Evolutionary conservation across 2,113 vertebrate genomes (phyloP).

Genomic region (Toxotes chatareus): DNA sequence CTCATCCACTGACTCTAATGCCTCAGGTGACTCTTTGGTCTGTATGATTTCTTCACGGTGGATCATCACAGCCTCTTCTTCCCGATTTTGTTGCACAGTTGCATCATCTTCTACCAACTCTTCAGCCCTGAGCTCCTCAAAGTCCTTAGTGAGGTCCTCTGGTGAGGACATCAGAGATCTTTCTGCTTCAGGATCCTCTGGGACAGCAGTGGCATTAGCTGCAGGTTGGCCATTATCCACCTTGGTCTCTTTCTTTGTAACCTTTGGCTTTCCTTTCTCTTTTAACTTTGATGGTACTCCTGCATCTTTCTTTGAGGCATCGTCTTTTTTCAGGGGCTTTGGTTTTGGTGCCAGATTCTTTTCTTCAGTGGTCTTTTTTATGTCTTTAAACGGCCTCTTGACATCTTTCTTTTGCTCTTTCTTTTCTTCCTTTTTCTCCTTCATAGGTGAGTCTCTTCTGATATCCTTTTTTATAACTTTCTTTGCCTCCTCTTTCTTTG

Average conservation of each 20-base stretch:
- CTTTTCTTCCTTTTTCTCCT: constrained; percentile 92
- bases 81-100: constrained; percentile 77
- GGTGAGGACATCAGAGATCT: constrained; percentile 95
- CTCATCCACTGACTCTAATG: constrained; percentile 91
- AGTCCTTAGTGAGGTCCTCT: constrained; percentile 96
- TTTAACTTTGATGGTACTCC: constrained; percentile 86
- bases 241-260: constrained; percentile 89
- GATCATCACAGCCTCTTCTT: constrained; percentile 79
- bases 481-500: constrained; percentile 89
- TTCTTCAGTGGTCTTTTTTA: constrained; percentile 88
- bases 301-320: constrained; percentile 86
- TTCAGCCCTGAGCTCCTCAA: constrained; percentile 92
- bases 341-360: constrained; percentile 89
- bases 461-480: constrained; percentile 89
- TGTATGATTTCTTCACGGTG: constrained; percentile 82
- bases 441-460: constrained; percentile 85
- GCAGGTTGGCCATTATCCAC: constrained; percentile 72
- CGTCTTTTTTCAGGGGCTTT: constrained; percentile 91
- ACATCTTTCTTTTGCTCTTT: constrained; percentile 88
- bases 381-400: constrained; percentile 89
- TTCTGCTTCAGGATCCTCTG: constrained; percentile 86
- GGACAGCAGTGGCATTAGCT: constrained; percentile 59
- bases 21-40: constrained; percentile 88
- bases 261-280: constrained; percentile 90
- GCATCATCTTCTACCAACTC: constrained; percentile 85